phyloP scores from a whole-genome alignment of 2,113 vertebrate genomes.

The Chaenocephalus aceratus region DNA sequence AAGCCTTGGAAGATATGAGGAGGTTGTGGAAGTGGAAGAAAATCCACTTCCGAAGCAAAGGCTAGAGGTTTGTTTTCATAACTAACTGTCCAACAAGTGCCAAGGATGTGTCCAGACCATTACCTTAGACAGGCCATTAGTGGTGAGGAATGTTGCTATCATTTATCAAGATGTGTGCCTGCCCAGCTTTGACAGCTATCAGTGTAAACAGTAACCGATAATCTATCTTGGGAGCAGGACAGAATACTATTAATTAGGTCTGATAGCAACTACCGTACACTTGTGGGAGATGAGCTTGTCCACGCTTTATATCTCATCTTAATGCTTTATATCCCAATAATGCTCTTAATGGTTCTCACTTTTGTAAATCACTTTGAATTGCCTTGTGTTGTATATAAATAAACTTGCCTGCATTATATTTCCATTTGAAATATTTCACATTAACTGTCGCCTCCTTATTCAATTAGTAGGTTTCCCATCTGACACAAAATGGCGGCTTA shows the following conservation, averaged over 20 bases:
- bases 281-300: neutral
- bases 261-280: neutral
- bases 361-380: no score
- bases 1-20: constrained; percentile 2
- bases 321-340: no score
- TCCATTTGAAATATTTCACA: neutral
- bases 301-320: no score
- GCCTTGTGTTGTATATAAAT: no score
- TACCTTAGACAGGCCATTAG: neutral
- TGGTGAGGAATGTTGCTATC: neutral
- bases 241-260: neutral
- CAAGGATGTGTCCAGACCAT: neutral
- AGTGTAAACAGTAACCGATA: neutral
- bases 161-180: neutral
- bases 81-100: constrained; percentile 10
- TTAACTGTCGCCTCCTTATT: constrained; percentile 52
- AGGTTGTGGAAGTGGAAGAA: neutral
- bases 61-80: neutral
- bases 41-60: constrained; percentile 37
- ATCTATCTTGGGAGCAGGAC: neutral
- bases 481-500: constrained; percentile 77
- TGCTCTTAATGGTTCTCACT: no score
- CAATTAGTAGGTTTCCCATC: constrained; percentile 68
- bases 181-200: neutral
- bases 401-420: no score